phyloP scores from a whole-genome alignment of 2,797 vertebrate genomes.

The Hippopotamyrus pictus region DNA sequence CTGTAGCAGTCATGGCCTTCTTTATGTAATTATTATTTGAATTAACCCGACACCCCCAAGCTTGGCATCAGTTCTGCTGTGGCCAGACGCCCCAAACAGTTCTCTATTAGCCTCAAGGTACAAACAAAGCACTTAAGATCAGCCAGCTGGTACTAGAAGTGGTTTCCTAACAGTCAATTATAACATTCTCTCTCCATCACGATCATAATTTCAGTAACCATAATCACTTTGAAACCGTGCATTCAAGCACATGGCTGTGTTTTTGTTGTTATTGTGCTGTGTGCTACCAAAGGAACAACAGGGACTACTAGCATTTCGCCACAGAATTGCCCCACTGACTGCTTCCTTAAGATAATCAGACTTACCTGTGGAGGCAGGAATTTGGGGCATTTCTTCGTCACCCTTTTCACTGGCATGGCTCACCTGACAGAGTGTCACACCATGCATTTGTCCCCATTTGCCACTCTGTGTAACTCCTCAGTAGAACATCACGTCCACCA shows the following conservation, averaged over 20 bases:
- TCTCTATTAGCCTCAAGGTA: background rate
- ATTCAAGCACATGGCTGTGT: background rate
- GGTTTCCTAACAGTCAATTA: background rate
- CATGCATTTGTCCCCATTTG: slow-evolving; percentile 33
- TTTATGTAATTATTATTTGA: background rate
- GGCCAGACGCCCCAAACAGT: slow-evolving; percentile 29
- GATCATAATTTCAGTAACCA: background rate
- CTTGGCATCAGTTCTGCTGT: background rate
- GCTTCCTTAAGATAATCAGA: background rate
- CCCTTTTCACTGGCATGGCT: slow-evolving; percentile 40
- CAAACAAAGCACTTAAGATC: background rate
- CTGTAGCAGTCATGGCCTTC: background rate
- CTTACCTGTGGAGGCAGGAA: slow-evolving; percentile 65
- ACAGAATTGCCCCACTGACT: slow-evolving; percentile 5
- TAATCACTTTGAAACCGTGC: background rate
- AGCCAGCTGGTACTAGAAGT: background rate
- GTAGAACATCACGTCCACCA: slow-evolving; percentile 38
- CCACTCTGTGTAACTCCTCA: slow-evolving; percentile 56
- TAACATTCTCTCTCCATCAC: background rate
- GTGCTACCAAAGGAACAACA: background rate
- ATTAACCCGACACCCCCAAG: background rate
- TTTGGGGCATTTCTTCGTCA: slow-evolving; percentile 56
- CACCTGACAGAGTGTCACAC: slow-evolving; percentile 26
- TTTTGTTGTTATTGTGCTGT: background rate
- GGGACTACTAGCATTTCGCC: slow-evolving; percentile 15